phyloP scores from a whole-genome alignment of 2,797 vertebrate genomes.

The Acipenser transmontanus region DNA sequence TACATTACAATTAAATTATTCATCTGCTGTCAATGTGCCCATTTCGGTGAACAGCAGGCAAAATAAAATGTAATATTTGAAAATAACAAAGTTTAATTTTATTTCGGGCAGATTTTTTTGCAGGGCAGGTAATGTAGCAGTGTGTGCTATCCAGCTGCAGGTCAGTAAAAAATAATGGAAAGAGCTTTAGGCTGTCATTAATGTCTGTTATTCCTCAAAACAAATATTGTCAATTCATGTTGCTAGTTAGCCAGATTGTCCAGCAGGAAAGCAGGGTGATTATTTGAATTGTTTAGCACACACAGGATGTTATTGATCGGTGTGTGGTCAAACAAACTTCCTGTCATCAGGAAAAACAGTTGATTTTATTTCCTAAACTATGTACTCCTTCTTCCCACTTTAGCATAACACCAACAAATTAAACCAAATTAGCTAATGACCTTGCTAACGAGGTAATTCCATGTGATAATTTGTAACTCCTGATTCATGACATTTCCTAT shows the following conservation, averaged over 20 bases:
- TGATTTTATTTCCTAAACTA: slow-evolving; percentile 15
- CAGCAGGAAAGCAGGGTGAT: slow-evolving; percentile 22
- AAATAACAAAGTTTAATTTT: no score
- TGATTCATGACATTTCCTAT: background rate
- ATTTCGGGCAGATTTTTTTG: no score
- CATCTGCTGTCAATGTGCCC: no score
- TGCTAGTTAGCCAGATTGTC: slow-evolving; percentile 8
- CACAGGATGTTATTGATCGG: slow-evolving; percentile 6
- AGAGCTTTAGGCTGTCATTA: background rate
- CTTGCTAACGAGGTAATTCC: background rate
- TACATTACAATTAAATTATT: no score
- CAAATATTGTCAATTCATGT: background rate
- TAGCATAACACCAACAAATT: background rate
- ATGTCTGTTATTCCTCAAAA: slow-evolving; percentile 9
- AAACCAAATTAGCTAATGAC: slow-evolving; percentile 10
- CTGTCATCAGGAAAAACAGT: slow-evolving; percentile 4
- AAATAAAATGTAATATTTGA: no score
- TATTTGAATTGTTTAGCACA: slow-evolving; percentile 2
- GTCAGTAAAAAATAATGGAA: slow-evolving; percentile 5
- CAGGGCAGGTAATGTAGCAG: no score
- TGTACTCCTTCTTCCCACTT: slow-evolving; percentile 9
- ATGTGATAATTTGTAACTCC: background rate
- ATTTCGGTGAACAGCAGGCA: no score
- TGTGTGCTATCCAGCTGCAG: background rate
- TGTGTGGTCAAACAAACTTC: slow-evolving; percentile 1